A percentile compares a stretch with the other conserved stretches of the same genome.
Conservation (phyloP, 1,140 invertebrate species). For the Sycophaga agraensis region DNA sequence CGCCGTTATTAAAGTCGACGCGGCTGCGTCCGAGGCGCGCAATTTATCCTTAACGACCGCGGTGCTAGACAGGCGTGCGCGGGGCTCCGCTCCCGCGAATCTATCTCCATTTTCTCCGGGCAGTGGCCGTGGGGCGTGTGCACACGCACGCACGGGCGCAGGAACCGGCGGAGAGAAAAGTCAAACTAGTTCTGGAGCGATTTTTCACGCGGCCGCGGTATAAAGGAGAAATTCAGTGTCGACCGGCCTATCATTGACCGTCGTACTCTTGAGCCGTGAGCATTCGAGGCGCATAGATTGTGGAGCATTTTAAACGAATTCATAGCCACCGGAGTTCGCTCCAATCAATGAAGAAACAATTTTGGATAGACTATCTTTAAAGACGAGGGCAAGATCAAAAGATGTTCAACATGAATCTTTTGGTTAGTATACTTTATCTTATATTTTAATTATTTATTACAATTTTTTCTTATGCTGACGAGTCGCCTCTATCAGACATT, state of each 20-base stretch:
- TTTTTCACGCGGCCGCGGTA: slow-evolving; percentile 49
- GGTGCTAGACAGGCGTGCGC: slow-evolving; percentile 6
- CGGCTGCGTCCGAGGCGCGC: neutral
- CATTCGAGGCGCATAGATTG: no score
- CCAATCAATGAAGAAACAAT: no score
- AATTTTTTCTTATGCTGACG: neutral
- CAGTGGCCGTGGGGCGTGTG: neutral
- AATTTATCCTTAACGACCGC: slow-evolving; percentile 21
- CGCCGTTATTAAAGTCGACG: no score
- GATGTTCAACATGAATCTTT: slow-evolving; percentile 5
- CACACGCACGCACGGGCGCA: neutral
- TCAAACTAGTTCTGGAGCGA: slow-evolving; percentile 53
- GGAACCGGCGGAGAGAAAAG: slow-evolving; percentile 39
- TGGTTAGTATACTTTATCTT: slow-evolving; percentile 18
- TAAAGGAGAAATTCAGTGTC: slow-evolving; percentile 58
- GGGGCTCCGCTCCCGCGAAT: slow-evolving; percentile 28
- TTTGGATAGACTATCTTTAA: no score
- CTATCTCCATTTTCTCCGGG: slow-evolving; percentile 40
- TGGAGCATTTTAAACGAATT: no score
- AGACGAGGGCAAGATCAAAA: neutral
- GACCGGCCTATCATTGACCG: slow-evolving; percentile 48
- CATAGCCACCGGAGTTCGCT: no score
- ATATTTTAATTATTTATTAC: neutral
- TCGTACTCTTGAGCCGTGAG: slow-evolving; percentile 35
- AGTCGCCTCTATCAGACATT: no score